Evolutionary conservation across 2,888 invertebrate genomes (phyloP), one percentile per base, ranked within the genome.

Genomic region (Limnephilus marmoratus): DNA sequence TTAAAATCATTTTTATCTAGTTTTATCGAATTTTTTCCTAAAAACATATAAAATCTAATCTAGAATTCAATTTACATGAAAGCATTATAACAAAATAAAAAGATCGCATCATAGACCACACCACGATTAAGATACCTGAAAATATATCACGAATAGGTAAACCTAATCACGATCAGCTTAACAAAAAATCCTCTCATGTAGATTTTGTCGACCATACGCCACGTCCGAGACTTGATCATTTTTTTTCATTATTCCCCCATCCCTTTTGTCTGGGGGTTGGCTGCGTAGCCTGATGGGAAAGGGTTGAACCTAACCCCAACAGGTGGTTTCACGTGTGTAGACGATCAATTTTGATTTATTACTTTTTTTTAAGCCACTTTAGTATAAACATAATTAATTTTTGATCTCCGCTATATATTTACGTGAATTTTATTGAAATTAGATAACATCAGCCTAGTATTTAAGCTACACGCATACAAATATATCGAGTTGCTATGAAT

Each of bases 321-420:
- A 89, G 88, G 88, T 89, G 88, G 34, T 89, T 89, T 89, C 37
- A 37, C 81, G 80, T n/a, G 34, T n/a, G 34, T 89, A 45, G 18
- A 37, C 68, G 80, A 89, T 89, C 88, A 89, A 89, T 80, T 88
- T 89, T 89, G 88, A 89, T 89, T 89, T 80, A 89, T 89, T 80
- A 89, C 34, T 18, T 18, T 89, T 89, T 89, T 89, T 89, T 89
- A 13, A 37, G 34, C 18, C 68, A 53, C 53, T 18, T 89, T 13
- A 41, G 53, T 68, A 29, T 5, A 81, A 89, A 89, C 11, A 89
- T 86, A 86, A 86, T 86, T 86, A 86, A 85, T 49, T 86, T 85
- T 49, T 83, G 18, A 86, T 45, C 49, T 86, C 49, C 1, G 37
- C 86, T 37, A n/a, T 49, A 29, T 41, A 85, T 83, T 83, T 83